phyloP scores from a whole-genome alignment of 1,140 invertebrate species.

The Zaprionus vittiger region DNA sequence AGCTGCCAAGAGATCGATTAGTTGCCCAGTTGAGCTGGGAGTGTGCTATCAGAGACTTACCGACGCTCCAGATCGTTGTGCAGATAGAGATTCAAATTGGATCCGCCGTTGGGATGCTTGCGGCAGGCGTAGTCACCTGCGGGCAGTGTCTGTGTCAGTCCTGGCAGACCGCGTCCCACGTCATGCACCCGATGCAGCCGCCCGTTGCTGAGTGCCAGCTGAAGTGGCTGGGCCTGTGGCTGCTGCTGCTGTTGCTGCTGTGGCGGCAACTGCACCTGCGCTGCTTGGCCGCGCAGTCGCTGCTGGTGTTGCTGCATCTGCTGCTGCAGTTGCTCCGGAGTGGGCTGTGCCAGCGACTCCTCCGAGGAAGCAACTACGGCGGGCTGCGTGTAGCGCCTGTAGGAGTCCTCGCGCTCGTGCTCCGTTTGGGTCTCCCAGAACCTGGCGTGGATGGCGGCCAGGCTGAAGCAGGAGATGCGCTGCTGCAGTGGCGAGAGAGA shows the following conservation, averaged over 20 bases:
- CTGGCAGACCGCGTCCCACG: conserved; percentile 10
- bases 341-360: conserved; percentile 14
- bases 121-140: conserved; percentile 56
- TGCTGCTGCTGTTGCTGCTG: conserved; percentile 37
- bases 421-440: conserved; percentile 56
- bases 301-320: conserved; percentile 23
- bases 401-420: conserved; percentile 56
- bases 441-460: conserved; percentile 66
- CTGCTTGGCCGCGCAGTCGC: neutral
- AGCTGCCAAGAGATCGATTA: conserved; percentile 41
- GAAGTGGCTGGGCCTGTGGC: neutral
- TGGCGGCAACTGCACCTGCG: neutral
- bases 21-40: neutral
- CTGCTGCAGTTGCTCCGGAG: neutral
- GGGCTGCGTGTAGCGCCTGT: conserved; percentile 64
- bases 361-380: conserved; percentile 1
- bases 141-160: conserved; percentile 60
- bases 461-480: conserved; percentile 76
- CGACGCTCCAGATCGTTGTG: conserved; percentile 66
- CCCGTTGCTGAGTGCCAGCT: conserved; percentile 29
- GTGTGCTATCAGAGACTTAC: conserved; percentile 29
- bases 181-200: conserved; percentile 65
- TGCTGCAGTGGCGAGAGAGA: conserved; percentile 14
- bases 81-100: conserved; percentile 61
- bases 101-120: conserved; percentile 61